A percentile compares a stretch with the other conserved stretches of the same genome.
Evolutionary conservation across 2,113 vertebrate genomes (phyloP).

Genomic region (Brachyhypopomus gauderio): DNA sequence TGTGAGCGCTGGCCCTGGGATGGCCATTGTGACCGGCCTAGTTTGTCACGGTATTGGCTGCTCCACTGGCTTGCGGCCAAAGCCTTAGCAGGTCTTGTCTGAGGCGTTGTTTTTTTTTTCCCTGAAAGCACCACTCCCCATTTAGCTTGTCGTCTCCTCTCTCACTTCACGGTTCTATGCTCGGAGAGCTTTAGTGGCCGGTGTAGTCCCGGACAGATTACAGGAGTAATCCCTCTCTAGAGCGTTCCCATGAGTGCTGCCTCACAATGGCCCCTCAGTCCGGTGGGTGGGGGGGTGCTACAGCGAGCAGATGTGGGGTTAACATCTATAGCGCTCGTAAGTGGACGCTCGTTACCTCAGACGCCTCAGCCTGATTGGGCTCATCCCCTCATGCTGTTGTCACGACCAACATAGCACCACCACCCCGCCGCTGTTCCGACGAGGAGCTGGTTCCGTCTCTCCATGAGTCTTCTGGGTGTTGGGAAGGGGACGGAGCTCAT

Average conservation of each 20-base stretch:
- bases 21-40: conserved; percentile 65
- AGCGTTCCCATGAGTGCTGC: conserved; percentile 50
- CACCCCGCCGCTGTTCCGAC: no score
- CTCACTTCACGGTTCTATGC: conserved; percentile 33
- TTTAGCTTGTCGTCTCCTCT: background rate
- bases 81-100: conserved; percentile 24
- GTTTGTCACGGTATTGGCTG: conserved; percentile 55
- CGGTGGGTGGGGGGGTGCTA: background rate
- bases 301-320: background rate
- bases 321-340: background rate
- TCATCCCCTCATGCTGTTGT: no score
- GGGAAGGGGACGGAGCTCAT: conserved; percentile 58
- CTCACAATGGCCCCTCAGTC: conserved; percentile 44
- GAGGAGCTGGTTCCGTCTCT: no score
- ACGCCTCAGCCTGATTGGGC: no score
- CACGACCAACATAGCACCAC: no score
- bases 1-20: conserved; percentile 36
- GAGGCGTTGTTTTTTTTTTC: background rate
- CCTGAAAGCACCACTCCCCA: conserved; percentile 23
- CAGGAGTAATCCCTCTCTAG: conserved; percentile 57
- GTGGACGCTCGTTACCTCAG: background rate
- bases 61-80: conserved; percentile 44
- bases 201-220: conserved; percentile 54
- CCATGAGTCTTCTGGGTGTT: conserved; percentile 65
- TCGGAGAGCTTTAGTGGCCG: conserved; percentile 28